Conservation (phyloP, 2,797 vertebrate species). For the Sebastes hubbsi region DNA sequence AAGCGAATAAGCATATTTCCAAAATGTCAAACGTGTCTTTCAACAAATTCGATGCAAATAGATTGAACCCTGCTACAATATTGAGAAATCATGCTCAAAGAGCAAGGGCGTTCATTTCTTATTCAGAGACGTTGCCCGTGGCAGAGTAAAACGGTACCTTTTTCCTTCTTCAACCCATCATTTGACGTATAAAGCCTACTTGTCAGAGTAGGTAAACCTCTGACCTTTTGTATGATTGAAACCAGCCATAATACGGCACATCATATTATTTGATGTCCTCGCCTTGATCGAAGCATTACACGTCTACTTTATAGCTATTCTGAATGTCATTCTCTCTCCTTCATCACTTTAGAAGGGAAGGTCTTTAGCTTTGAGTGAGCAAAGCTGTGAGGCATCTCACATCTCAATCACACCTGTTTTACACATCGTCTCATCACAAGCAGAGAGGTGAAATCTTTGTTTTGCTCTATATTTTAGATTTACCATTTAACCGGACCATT, state of each 20-base stretch:
- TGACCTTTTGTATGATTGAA: constrained; percentile 61
- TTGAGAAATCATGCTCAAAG: background rate
- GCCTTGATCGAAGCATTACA: constrained; percentile 46
- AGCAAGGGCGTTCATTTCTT: background rate
- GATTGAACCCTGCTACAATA: background rate
- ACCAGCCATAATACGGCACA: constrained; percentile 23
- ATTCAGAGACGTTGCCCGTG: background rate
- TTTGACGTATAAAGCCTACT: constrained; percentile 34
- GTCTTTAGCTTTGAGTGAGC: constrained; percentile 25
- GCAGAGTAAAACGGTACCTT: background rate
- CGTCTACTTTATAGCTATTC: constrained; percentile 44
- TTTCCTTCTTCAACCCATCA: background rate
- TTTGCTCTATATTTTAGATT: constrained; percentile 4
- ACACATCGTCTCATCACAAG: background rate
- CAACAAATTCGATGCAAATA: background rate
- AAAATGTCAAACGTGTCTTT: background rate
- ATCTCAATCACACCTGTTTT: constrained; percentile 21
- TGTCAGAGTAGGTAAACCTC: constrained; percentile 38
- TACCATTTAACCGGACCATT: background rate
- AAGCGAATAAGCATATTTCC: background rate
- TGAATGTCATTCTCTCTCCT: constrained; percentile 43
- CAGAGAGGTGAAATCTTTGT: constrained; percentile 11
- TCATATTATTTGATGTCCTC: constrained; percentile 51
- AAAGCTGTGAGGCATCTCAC: constrained; percentile 8
- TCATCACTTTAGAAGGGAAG: constrained; percentile 32